Base-by-base conservation (phyloP, 2,797 vertebrate species). In the Microchirus variegatus region DNA sequence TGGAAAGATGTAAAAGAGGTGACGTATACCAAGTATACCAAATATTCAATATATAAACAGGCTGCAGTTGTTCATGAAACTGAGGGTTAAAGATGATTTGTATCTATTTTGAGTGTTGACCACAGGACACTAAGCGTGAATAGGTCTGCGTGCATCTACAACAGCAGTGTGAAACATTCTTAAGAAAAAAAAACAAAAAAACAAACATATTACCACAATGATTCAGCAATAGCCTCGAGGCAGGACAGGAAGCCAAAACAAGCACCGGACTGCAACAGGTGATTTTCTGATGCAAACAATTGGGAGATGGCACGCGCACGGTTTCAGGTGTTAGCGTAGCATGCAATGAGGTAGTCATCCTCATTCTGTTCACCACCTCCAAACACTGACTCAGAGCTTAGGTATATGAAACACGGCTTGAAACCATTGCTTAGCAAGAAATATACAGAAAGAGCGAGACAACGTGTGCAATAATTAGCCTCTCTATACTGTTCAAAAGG, bases 201-300 rank as follows among this genome's bases (percentile, higher is more conserved):
- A 65, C 22, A 22, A 67, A 75, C 50, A 73, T 67, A 80, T 31
- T 1, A 31, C 5, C 68, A 64, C 52, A 53, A 5, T 2, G 52
- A 45, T 4, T 50, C 47, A 45, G 50, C 16, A 17, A 22, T 22
- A 52, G 70, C 37, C 58, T 52, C 6, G 9, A 31, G 58, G 19
- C 54, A 56, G 31, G 51, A 48, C 64, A 43, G 17, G 0, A 1
- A 59, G 72, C 61, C 45, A 45, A 81, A 63, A 37, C 13, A 2
- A 67, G 45, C 11, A 10, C 31, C 13, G 46, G 36, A 48, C 15
- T 47, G 54, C n/a, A 14, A 53, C 49, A 26, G 46, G 51, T 70
- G 67, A 69, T 68, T 67, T 67, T 73, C 63, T 63, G 62, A 73
- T 31, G 51, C 67, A 70, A 78, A 74, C 67, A 31, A 19, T 10